Evolutionary conservation across 2,797 vertebrate species (phyloP).

Genomic region (Distichodus sexfasciatus): DNA sequence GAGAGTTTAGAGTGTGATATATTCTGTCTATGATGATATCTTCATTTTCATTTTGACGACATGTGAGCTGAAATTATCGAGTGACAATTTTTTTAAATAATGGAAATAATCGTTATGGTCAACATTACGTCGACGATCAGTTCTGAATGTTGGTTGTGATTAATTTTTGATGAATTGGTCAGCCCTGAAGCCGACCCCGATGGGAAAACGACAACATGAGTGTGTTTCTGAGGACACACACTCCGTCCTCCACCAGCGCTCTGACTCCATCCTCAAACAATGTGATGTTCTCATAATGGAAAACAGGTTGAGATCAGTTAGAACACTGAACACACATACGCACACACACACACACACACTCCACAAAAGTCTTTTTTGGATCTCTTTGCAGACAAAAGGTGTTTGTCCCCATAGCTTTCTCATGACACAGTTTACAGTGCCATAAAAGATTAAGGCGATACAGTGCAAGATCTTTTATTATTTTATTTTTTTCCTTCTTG

Average conservation of each 20-base stretch:
- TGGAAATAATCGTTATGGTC: no score
- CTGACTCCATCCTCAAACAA: slow-evolving; percentile 38
- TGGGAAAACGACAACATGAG: slow-evolving; percentile 56
- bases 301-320: slow-evolving; percentile 3
- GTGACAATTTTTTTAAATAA: no score
- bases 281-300: slow-evolving; percentile 35
- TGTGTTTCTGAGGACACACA: slow-evolving; percentile 37
- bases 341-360: no score
- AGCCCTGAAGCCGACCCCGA: slow-evolving; percentile 53
- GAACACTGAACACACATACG: slow-evolving; percentile 15
- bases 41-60: no score
- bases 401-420: slow-evolving; percentile 56
- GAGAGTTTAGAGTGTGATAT: no score
- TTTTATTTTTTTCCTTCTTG: slow-evolving; percentile 25
- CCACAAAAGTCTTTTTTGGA: no score
- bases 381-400: slow-evolving; percentile 52
- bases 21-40: no score
- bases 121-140: no score
- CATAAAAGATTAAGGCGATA: slow-evolving; percentile 21
- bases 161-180: slow-evolving; percentile 65
- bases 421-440: slow-evolving; percentile 24
- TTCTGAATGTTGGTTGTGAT: no score
- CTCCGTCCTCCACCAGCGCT: slow-evolving; percentile 23
- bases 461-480: slow-evolving; percentile 25
- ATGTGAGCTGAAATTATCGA: no score